phyloP scores from a whole-genome alignment of 2,113 vertebrate species.

The Sardina pilchardus region DNA sequence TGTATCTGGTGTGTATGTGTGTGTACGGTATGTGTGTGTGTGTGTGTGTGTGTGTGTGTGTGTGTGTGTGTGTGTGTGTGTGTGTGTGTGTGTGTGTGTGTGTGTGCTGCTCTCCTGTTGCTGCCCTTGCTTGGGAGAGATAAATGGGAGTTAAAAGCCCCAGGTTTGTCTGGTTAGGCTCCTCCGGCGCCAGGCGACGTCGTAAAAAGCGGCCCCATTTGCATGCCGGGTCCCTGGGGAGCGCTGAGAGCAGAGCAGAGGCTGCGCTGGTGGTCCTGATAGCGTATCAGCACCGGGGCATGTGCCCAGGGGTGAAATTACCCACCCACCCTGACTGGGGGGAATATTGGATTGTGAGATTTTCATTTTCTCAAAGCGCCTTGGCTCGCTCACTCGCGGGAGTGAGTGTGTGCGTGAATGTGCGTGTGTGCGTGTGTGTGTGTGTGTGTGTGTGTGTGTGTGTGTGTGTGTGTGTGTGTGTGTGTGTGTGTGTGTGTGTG shows the following conservation, averaged over 20 bases:
- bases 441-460: background rate
- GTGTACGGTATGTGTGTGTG: background rate
- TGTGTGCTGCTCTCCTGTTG: background rate
- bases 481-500: background rate
- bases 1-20: background rate
- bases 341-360: background rate
- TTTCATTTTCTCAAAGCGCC: background rate
- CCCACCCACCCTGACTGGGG: background rate
- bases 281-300: constrained; percentile 5
- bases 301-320: constrained; percentile 8
- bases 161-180: background rate
- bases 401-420: background rate
- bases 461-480: background rate
- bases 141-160: constrained; percentile 25
- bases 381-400: background rate
- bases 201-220: constrained; percentile 18
- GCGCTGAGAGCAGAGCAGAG: constrained; percentile 1
- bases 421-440: background rate
- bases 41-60: background rate
- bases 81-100: background rate
- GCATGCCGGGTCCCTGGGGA: constrained; percentile 10
- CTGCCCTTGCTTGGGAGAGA: constrained; percentile 1
- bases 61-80: background rate
- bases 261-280: background rate
- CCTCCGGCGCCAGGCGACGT: background rate